Evolutionary conservation across 2,113 vertebrate species (phyloP).

Genomic region (Eulemur rufifrons): DNA sequence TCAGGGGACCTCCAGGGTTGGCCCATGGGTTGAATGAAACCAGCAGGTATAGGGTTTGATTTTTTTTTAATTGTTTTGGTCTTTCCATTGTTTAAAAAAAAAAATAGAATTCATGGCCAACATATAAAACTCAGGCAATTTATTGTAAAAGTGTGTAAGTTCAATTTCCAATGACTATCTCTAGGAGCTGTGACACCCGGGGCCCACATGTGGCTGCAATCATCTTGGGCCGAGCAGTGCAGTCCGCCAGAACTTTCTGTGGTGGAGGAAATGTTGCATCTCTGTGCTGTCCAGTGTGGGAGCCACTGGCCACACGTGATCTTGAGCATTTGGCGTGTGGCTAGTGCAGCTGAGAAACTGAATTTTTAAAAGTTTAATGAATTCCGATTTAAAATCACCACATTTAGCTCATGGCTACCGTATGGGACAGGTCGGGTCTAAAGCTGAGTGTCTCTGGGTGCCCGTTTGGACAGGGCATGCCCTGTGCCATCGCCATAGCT

Average conservation of each 20-base stretch:
- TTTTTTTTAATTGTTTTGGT: background rate
- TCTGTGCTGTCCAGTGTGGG: fast-evolving
- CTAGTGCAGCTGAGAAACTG: background rate
- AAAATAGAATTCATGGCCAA: background rate
- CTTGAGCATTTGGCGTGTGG: background rate
- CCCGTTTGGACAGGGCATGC: background rate
- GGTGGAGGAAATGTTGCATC: no score
- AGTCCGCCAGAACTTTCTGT: background rate
- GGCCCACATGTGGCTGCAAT: fast-evolving
- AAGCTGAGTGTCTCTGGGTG: fast-evolving
- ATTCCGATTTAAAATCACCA: background rate
- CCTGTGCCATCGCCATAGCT: background rate
- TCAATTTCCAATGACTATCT: background rate
- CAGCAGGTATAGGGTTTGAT: background rate
- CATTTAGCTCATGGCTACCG: background rate
- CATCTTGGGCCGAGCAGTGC: fast-evolving
- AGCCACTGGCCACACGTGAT: background rate
- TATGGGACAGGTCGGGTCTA: background rate
- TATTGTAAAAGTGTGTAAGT: background rate
- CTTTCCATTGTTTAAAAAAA: background rate
- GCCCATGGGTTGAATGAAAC: background rate
- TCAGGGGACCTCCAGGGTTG: background rate
- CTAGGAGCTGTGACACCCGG: background rate
- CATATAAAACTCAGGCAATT: background rate
- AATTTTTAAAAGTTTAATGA: background rate